Conservation (phyloP, 2,113 vertebrate genomes). For the Serilophus lunatus region DNA sequence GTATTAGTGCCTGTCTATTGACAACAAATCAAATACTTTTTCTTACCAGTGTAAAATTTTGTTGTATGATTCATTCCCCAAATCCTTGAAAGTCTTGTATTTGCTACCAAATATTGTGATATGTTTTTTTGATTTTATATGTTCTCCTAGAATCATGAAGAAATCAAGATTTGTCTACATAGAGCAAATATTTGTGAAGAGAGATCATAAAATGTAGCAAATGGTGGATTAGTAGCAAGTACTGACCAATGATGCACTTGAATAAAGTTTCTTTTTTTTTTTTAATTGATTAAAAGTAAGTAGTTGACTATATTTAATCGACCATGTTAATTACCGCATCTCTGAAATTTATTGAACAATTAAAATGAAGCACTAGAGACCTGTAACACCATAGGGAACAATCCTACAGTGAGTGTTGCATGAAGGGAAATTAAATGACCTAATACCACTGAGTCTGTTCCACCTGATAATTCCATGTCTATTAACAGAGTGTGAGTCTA, state of each 20-base stretch:
- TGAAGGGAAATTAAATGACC: neutral
- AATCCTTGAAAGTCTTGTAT: neutral
- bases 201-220: neutral
- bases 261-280: neutral
- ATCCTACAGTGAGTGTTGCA: neutral
- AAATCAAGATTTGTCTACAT: neutral
- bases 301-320: conserved; percentile 11
- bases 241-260: neutral
- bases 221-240: neutral
- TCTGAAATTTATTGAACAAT: conserved; percentile 13
- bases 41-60: neutral
- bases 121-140: neutral
- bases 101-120: neutral
- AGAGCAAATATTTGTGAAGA: neutral
- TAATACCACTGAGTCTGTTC: neutral
- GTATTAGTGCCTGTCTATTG: neutral
- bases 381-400: neutral
- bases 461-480: neutral
- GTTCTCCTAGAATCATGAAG: neutral
- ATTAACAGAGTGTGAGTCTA: neutral
- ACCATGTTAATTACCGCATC: conserved; percentile 19
- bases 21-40: neutral
- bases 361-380: neutral
- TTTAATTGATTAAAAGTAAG: neutral
- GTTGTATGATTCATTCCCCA: neutral